Base-by-base conservation (phyloP, 2,888 invertebrate genomes). In the Neria commutata region DNA sequence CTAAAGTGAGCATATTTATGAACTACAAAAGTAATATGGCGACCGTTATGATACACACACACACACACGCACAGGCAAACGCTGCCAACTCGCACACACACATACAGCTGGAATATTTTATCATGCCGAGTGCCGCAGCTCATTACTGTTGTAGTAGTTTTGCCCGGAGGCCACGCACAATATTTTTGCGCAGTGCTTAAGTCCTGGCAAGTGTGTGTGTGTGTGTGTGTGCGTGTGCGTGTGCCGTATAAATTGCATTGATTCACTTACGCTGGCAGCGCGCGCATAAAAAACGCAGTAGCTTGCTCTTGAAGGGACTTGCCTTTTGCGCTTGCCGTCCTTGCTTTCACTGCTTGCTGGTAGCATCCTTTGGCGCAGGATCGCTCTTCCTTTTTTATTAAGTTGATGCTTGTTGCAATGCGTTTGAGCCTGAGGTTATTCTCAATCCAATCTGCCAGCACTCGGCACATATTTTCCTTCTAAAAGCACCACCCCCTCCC, bases 231-330 rank as follows among this genome's bases (percentile, higher is more conserved):
- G 51, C 45, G 42, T 54, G 54, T 17, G 42, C 42, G 33, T 33
- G 52, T 54, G 19, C 11, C 2, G 26, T 24, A 3, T 17, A 26
- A 48, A 24, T 50, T 23, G 57, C 57, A 52, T 52, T 57, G 57
- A 52, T 57, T 57, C 57, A 57, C 55, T 55, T 48, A 55, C 33
- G n/a, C 37, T 29, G 47, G 16, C 40, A 40, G 49, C 8, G 60
- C 51, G 37, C 54, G 60, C 51, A 61, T 66, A 69, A 62, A 66
- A 64, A 67, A 62, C 66, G 66, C 66, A 68, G 56, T 56, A 59
- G 57, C 62, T 56, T 57, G 23, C 17, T 19, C 5, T 46, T 19
- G 25, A 47, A 47, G 25, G 14, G 24, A 45, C n/a, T 5, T 21
- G 25, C 47, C 16, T 40, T 37, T n/a, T n/a, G n/a, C n/a, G n/a